These are phyloP conservation scores for Drosophila mayaguana DNA, from an alignment of 2,888 invertebrate genomes.

Conservation along the genomic window DNA sequence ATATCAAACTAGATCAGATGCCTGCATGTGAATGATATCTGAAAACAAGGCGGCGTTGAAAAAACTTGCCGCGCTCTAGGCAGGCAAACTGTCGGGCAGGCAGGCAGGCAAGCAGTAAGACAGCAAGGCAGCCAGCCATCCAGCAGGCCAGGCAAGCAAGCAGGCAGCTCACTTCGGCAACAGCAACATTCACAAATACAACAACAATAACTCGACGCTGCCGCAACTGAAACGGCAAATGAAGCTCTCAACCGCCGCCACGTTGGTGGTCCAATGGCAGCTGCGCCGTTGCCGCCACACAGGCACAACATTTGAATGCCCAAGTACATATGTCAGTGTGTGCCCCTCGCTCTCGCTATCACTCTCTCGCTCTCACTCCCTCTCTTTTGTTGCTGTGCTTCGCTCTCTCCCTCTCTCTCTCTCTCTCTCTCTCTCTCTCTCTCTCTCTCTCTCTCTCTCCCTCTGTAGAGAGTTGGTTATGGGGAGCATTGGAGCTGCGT, in stretches of 20 bases:
- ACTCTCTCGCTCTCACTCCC: conserved; percentile 16
- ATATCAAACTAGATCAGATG: conserved; percentile 51
- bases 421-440: conserved; percentile 19
- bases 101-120: conserved; percentile 33
- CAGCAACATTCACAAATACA: conserved; percentile 40
- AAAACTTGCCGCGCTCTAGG: conserved; percentile 57
- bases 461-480: conserved; percentile 37
- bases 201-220: conserved; percentile 53
- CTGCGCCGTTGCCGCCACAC: conserved; percentile 68
- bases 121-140: conserved; percentile 26
- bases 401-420: conserved; percentile 13
- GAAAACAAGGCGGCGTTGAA: conserved; percentile 51
- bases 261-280: conserved; percentile 80
- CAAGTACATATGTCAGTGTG: conserved; percentile 44
- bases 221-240: conserved; percentile 77
- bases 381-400: background rate
- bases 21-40: conserved; percentile 54
- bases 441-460: conserved; percentile 15
- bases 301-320: conserved; percentile 66
- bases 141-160: conserved; percentile 14
- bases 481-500: conserved; percentile 69
- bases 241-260: conserved; percentile 70
- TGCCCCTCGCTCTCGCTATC: conserved; percentile 28
- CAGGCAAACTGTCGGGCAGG: conserved; percentile 39
- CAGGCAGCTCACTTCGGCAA: conserved; percentile 34